Base-by-base conservation (phyloP, 2,888 invertebrate species). In the Sinhomidia bicolor region DNA sequence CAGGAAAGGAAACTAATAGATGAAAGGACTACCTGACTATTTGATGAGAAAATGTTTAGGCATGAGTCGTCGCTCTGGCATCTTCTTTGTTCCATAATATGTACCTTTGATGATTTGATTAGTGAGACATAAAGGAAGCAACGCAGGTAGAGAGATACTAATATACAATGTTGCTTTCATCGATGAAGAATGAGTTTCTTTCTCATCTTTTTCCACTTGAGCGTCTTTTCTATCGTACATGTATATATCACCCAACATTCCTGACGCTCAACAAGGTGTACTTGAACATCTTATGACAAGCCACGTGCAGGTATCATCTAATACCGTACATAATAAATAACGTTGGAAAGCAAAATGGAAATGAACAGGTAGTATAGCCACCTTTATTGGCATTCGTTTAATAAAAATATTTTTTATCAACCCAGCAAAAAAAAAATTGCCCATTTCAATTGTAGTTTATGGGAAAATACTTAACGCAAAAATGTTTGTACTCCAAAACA, bases 191-290 rank as follows among this genome's bases (percentile, higher is more conserved):
- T 29, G 71, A 51, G 26, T 12, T 23, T 44, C 26, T 76, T 20
- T 29, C n/a, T 26, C 17, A 54, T 29, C 54, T 10, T n/a, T 54
- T 60, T 51, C 76, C 29, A 51, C 51, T 76, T 29, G 1, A 76
- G 12, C 9, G 14, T 32, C 10, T 29, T 12, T 47, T 60, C 60
- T 65, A 29, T 29, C 26, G 4, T 12, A 41, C 4, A 29, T 80
- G 4, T 12, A 41, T 0, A 29, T 80, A 85, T 89, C 85, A 74
- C 84, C 10, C 36, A 88, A 90, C 89, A 92, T 92, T 92, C 92
- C 92, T 85, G 3, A 65, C 23, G 90, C 80, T 91, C 91, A 91
- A 91, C 90, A 90, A 90, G 90, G 88, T 89, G 85, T 85, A 44
- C 81, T 74, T 80, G 54, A 84, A 88, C 78, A 17, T 9, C 71